phyloP scores from a whole-genome alignment of 2,888 invertebrate genomes.

The Hypolimnas misippus region DNA sequence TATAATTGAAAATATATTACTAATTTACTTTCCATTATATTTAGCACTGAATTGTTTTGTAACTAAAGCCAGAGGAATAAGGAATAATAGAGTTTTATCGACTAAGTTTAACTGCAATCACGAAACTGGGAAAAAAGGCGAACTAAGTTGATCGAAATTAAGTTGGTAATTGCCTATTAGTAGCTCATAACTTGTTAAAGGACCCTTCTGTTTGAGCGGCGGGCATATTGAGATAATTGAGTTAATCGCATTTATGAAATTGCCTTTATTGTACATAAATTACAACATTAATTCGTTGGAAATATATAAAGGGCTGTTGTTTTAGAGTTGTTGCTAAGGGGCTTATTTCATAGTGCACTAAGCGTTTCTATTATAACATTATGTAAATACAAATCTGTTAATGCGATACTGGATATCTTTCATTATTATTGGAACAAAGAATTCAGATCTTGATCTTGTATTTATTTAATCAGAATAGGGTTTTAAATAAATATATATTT shows the following conservation, averaged over 20 bases:
- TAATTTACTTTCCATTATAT: no score
- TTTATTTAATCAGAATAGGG: no score
- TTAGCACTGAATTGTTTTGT: no score
- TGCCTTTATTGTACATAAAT: slow-evolving; percentile 18
- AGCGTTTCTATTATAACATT: no score
- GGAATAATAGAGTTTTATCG: background rate
- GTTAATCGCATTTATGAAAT: slow-evolving; percentile 23
- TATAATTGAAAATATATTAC: no score
- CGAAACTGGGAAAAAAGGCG: background rate
- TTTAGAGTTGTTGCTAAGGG: background rate
- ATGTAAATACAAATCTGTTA: background rate
- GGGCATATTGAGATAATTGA: slow-evolving; percentile 30
- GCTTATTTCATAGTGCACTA: background rate
- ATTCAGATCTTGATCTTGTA: no score
- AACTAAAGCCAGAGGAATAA: no score
- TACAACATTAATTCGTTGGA: slow-evolving; percentile 8
- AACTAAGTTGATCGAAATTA: slow-evolving; percentile 23
- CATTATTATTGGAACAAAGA: no score
- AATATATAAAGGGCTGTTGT: background rate
- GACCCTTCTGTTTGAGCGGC: slow-evolving; percentile 25
- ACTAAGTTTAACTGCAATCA: no score
- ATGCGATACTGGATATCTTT: no score
- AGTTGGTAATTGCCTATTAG: slow-evolving; percentile 33
- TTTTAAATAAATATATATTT: no score
- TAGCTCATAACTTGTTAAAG: slow-evolving; percentile 29